Evolutionary conservation across 2,797 vertebrate genomes (phyloP).

Genomic region (Scarus forsteni): DNA sequence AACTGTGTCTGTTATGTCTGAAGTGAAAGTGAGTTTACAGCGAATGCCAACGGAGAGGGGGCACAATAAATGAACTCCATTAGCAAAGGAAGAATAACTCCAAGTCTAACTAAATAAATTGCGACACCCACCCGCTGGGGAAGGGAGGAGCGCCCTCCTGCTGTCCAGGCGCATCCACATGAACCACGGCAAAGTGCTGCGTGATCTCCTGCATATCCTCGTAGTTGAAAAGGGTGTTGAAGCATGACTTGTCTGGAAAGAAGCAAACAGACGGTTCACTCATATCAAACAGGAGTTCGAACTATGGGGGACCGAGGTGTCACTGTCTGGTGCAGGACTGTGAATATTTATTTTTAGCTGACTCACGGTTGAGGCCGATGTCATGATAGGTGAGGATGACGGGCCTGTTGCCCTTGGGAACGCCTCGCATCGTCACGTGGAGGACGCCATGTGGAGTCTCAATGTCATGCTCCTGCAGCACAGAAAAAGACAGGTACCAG

Average conservation of each 20-base stretch:
- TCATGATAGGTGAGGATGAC: conserved; percentile 98
- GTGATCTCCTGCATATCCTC: conserved; percentile 99
- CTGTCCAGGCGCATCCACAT: conserved; percentile 96
- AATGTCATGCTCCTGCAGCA: conserved; percentile 94
- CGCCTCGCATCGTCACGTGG: conserved; percentile 95
- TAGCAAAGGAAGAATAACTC: conserved; percentile 39
- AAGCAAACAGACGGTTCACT: conserved; percentile 16
- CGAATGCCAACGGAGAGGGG: neutral
- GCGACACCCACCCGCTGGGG: conserved; percentile 88
- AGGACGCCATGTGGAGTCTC: conserved; percentile 95
- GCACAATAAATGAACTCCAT: conserved; percentile 13
- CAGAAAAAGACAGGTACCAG: neutral
- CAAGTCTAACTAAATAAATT: conserved; percentile 4
- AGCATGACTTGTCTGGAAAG: conserved; percentile 95
- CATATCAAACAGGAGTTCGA: neutral
- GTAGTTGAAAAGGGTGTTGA: conserved; percentile 98
- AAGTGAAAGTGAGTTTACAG: neutral
- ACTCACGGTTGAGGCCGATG: conserved; percentile 98
- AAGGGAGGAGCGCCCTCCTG: conserved; percentile 95
- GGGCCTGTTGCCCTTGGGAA: conserved; percentile 93
- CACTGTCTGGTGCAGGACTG: neutral
- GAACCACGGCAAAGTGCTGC: conserved; percentile 96
- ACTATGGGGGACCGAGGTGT: neutral
- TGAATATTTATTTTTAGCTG: conserved; percentile 23
- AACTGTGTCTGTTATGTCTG: neutral